Evolutionary conservation across 1,140 invertebrate species (phyloP), one percentile per base, ranked within the genome.

Genomic region (Stratiolaelaps scimitus): DNA sequence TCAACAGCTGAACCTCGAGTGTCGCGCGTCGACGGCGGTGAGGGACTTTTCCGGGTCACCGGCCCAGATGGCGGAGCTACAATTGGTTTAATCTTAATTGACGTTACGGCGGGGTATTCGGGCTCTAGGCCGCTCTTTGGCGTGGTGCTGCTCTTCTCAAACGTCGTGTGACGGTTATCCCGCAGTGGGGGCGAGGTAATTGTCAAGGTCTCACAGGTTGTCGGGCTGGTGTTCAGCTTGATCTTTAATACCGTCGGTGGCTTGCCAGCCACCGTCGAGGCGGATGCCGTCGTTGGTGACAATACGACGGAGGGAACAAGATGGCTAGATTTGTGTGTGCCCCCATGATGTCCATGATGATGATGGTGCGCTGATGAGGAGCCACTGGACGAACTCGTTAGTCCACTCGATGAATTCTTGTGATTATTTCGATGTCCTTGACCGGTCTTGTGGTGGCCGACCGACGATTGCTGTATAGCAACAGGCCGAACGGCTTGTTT

Each of bases 201-300:
- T 15, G 53, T 60, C 17, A 60, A 23, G 15, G 53, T 60, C 26
- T 60, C 53, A 23, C 53, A 19, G 26, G 53, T 60, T 13, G 53
- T 60, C 10, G 53, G 53, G 34, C 53, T 60, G 26, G 53, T 60
- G 23, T 60, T 60, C 23, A 60, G 53, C 53, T 60, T 60, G 23
- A 60, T 60, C 10, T 60, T 60, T 26, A 60, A 34, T 34, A 60
- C 53, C 17, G 53, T 60, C 53, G 53, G 53, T 29, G 53, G 53
- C 10, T 60, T 60, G 1, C 53, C 53, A 4, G 53, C 53, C 23
- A 60, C 53, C 1, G 53, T 60, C 15, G 53, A 60, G 53, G 53
- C 53, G 2, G 53, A 60, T 1, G 53, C 53, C 23, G 53, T 60
- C 4, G 53, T 29, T 15, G 53, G 13, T 10, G 53, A 60, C 10